Conservation (phyloP, 2,113 vertebrate genomes). For the Oreotragus oreotragus region DNA sequence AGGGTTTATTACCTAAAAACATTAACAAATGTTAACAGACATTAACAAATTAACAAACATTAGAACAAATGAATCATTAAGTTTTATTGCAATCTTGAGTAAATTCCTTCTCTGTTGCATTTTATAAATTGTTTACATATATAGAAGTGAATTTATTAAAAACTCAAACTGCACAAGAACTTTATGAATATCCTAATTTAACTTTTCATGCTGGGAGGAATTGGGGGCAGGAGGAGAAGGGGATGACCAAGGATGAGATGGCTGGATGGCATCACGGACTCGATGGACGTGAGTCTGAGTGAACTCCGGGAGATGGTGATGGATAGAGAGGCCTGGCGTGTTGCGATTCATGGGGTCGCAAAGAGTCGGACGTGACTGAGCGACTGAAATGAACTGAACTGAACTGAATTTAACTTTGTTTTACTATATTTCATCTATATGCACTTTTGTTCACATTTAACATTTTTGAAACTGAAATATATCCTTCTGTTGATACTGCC, state of each 20-base stretch:
- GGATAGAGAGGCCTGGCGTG: no score
- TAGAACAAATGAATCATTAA: conserved; percentile 48
- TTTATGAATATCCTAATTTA: background rate
- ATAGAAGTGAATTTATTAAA: conserved; percentile 41
- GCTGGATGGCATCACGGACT: no score
- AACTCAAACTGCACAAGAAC: background rate
- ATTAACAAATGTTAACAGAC: conserved; percentile 22
- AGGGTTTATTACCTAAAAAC: conserved; percentile 59
- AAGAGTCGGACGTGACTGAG: no score
- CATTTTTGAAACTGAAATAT: background rate
- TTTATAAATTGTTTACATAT: conserved; percentile 32
- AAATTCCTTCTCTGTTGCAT: conserved; percentile 27
- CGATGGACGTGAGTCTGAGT: no score
- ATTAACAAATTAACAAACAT: background rate
- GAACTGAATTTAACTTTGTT: background rate
- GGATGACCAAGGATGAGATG: no score
- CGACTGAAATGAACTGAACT: no score
- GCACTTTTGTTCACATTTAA: background rate
- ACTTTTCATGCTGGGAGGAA: background rate
- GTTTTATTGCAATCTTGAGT: conserved; percentile 8
- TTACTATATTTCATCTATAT: background rate
- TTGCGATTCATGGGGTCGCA: no score
- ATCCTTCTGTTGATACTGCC: background rate
- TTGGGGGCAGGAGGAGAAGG: no score
- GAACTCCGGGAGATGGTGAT: no score